Percentiles rank a stretch among this genome's conserved stretches.
These are phyloP conservation scores for Suillia variegata DNA, from an alignment of 2,888 invertebrate genomes.

Conservation along the genomic window DNA sequence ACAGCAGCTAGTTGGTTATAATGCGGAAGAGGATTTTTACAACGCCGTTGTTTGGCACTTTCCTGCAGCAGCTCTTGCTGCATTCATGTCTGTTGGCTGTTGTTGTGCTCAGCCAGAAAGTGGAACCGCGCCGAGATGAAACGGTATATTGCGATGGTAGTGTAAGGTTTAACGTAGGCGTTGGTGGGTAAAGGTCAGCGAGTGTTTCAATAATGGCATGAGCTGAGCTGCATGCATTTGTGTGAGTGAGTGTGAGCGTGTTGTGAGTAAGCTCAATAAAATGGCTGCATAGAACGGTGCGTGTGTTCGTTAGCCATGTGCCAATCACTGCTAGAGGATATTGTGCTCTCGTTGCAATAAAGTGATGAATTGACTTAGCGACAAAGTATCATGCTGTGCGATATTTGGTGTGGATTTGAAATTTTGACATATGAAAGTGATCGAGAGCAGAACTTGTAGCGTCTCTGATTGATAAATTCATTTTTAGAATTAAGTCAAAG, in stretches of 20 bases:
- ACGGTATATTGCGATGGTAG: conserved; percentile 34
- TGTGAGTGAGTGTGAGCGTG: too few species aligned
- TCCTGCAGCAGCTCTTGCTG: conserved; percentile 15
- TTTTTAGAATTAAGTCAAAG: too few species aligned
- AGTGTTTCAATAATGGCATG: conserved; percentile 10
- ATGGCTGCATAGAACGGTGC: background rate
- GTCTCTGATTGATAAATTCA: too few species aligned
- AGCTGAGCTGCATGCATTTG: too few species aligned
- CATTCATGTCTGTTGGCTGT: conserved; percentile 7
- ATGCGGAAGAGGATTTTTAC: too few species aligned
- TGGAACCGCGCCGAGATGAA: conserved; percentile 47
- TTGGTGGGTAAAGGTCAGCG: conserved; percentile 5
- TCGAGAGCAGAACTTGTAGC: too few species aligned
- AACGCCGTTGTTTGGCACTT: too few species aligned
- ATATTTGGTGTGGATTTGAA: too few species aligned
- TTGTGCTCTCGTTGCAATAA: background rate
- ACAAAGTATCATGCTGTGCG: too few species aligned
- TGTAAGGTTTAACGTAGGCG: conserved; percentile 20
- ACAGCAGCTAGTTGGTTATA: too few species aligned
- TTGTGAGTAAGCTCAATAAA: conserved; percentile 1
- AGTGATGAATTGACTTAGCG: conserved; percentile 1
- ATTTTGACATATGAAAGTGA: too few species aligned
- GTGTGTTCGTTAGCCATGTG: too few species aligned
- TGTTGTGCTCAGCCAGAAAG: conserved; percentile 31
- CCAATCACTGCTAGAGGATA: background rate